Evolutionary conservation across 2,888 invertebrate genomes (phyloP).

Genomic region (Ernsta delagoae): DNA sequence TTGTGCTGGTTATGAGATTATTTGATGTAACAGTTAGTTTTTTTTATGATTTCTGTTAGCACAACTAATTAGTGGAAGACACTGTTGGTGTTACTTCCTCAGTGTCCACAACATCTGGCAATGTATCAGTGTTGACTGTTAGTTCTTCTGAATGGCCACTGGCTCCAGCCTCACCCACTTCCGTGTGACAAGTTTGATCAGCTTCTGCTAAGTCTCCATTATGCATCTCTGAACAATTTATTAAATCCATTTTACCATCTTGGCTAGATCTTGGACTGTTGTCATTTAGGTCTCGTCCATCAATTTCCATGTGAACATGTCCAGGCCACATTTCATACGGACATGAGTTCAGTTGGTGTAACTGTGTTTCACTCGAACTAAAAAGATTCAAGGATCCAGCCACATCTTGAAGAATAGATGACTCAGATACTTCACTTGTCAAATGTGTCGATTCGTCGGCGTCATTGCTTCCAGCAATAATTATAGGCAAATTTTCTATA

Average conservation of each 20-base stretch:
- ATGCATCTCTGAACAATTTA: conserved; percentile 82
- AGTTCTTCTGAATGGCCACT: conserved; percentile 51
- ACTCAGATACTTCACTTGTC: conserved; percentile 61
- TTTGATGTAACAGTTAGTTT: conserved; percentile 14
- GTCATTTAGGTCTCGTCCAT: conserved; percentile 60
- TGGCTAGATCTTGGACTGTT: conserved; percentile 66
- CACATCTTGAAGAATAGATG: conserved; percentile 74
- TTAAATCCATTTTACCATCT: conserved; percentile 75
- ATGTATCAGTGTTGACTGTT: conserved; percentile 58
- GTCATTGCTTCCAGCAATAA: conserved; percentile 55
- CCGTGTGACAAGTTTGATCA: conserved; percentile 88
- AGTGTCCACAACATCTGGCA: conserved; percentile 80
- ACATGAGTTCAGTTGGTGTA: conserved; percentile 69
- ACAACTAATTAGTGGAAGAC: conserved; percentile 74
- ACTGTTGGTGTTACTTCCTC: conserved; percentile 81
- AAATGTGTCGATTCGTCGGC: conserved; percentile 56
- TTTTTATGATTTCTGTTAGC: conserved; percentile 54
- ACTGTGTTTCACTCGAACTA: conserved; percentile 68
- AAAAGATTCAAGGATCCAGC: conserved; percentile 74
- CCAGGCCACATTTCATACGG: conserved; percentile 76
- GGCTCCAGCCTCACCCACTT: conserved; percentile 52
- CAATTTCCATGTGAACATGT: conserved; percentile 69
- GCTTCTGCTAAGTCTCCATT: conserved; percentile 93
- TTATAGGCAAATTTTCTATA: conserved; percentile 66
- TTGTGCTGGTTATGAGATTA: conserved; percentile 13